Conservation (phyloP, 2,888 invertebrate species). For the Papilio elwesi region DNA sequence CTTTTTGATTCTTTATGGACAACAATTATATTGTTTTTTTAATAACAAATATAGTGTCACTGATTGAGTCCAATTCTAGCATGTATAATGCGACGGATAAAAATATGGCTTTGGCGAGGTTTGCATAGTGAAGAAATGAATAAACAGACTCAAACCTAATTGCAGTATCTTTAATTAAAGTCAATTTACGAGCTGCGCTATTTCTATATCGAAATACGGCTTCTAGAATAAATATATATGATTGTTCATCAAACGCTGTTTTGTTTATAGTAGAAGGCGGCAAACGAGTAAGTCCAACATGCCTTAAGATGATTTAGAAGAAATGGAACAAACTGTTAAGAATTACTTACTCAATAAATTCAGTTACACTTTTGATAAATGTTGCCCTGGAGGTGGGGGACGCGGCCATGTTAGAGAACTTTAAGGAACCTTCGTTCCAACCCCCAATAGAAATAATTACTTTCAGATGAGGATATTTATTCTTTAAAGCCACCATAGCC, state of each 20-base stretch:
- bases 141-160: too few species aligned
- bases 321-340: too few species aligned
- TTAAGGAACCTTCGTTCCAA: conserved; percentile 91
- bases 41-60: not conserved
- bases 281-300: too few species aligned
- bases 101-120: too few species aligned
- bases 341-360: conserved; percentile 82
- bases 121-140: too few species aligned
- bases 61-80: too few species aligned
- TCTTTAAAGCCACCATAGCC: conserved; percentile 84
- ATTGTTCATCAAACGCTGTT: too few species aligned
- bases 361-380: conserved; percentile 86
- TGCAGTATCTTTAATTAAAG: too few species aligned
- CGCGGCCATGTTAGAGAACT: conserved; percentile 85
- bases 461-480: conserved; percentile 85
- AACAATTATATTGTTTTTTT: not conserved
- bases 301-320: too few species aligned
- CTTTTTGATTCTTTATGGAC: not conserved
- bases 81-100: too few species aligned
- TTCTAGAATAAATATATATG: not conserved
- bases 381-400: conserved; percentile 59
- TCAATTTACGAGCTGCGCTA: not conserved
- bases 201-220: not conserved
- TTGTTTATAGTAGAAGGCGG: too few species aligned
- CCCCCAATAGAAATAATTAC: conserved; percentile 90